Percentiles rank a stretch among this genome's conserved stretches.
Conservation (phyloP, 2,113 vertebrate genomes). For the Scomber colias region DNA sequence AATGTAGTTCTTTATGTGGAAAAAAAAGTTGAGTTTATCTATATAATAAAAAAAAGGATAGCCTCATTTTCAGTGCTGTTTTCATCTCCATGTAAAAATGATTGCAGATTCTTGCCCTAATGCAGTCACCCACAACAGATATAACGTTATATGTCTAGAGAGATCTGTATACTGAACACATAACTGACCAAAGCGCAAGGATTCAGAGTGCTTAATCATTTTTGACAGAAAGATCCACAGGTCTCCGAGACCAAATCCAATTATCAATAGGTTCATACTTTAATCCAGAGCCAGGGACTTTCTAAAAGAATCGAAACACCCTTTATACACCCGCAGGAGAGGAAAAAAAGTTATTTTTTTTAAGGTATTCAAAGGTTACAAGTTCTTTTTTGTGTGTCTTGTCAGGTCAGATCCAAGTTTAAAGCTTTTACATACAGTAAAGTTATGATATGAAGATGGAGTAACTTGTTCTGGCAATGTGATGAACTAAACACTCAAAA, state of each 20-base stretch:
- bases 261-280: constrained; percentile 56
- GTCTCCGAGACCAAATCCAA: constrained; percentile 65
- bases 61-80: background rate
- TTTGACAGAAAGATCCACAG: constrained; percentile 69
- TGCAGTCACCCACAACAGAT: constrained; percentile 24
- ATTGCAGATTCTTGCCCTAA: background rate
- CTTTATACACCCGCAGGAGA: background rate
- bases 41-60: background rate
- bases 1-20: background rate
- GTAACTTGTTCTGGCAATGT: background rate
- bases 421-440: background rate
- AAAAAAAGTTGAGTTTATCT: background rate
- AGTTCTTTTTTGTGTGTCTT: background rate
- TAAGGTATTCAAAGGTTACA: background rate
- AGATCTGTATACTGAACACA: constrained; percentile 39
- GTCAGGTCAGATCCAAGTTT: background rate
- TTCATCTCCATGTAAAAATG: background rate
- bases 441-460: background rate
- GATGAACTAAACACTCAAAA: background rate
- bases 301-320: constrained; percentile 22
- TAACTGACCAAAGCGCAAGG: constrained; percentile 2
- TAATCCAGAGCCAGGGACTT: constrained; percentile 59
- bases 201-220: constrained; percentile 60
- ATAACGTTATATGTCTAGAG: constrained; percentile 48
- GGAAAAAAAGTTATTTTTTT: background rate